A percentile compares a stretch with the other conserved stretches of the same genome.
Conservation (phyloP, 2,797 vertebrate species). For the Cygnus olor region DNA sequence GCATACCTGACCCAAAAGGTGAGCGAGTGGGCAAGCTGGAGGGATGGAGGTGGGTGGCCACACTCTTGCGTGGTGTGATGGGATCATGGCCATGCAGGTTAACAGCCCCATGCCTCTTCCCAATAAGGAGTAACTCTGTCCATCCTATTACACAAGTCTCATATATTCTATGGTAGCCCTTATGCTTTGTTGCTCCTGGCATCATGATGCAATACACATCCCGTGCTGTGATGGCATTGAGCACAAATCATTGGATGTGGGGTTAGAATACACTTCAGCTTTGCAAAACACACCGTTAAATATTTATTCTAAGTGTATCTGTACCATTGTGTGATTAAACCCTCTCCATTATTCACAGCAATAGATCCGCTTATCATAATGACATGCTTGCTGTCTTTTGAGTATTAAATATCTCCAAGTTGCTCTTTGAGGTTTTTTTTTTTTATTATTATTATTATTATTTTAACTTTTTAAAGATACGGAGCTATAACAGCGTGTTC, state of each 20-base stretch:
- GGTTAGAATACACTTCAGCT: slow-evolving; percentile 22
- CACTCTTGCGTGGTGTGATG: not conserved
- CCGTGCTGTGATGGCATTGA: not conserved
- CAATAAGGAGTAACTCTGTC: not conserved
- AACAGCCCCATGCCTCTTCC: not conserved
- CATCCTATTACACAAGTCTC: not conserved
- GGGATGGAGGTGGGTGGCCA: not conserved
- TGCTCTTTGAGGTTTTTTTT: not conserved
- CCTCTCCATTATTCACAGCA: slow-evolving; percentile 35
- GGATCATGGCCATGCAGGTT: not conserved
- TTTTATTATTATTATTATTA: not conserved
- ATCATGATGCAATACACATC: not conserved
- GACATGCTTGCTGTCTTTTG: slow-evolving; percentile 36
- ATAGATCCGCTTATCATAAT: slow-evolving; percentile 9
- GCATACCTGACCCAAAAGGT: not conserved
- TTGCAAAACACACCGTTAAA: slow-evolving; percentile 43
- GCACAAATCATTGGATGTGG: not conserved
- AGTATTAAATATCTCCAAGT: slow-evolving; percentile 58
- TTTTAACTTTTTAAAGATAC: slow-evolving; percentile 19
- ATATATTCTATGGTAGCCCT: not conserved
- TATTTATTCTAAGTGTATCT: slow-evolving; percentile 59
- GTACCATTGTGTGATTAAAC: slow-evolving; percentile 48
- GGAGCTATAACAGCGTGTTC: slow-evolving; percentile 62
- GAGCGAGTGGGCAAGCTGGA: not conserved
- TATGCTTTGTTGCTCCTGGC: not conserved